Evolutionary conservation across 2,888 invertebrate genomes (phyloP).

Genomic region (Hypena proboscidalis): DNA sequence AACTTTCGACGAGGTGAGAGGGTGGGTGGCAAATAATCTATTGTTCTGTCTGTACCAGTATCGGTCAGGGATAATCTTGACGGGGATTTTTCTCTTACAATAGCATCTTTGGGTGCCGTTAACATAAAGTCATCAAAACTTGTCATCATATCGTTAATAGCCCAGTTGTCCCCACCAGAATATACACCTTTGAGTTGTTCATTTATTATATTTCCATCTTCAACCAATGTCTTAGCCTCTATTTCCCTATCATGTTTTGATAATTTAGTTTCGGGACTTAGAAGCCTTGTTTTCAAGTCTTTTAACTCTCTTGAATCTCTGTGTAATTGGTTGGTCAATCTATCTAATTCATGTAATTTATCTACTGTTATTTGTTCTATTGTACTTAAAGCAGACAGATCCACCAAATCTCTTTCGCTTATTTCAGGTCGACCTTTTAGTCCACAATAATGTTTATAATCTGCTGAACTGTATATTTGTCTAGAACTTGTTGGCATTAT

Average conservation of each 20-base stretch:
- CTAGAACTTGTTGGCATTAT: slow-evolving; percentile 83
- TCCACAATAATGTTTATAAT: slow-evolving; percentile 92
- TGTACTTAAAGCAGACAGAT: slow-evolving; percentile 90
- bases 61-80: slow-evolving; percentile 87
- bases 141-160: slow-evolving; percentile 87
- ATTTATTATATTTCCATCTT: slow-evolving; percentile 88
- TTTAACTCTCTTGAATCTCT: slow-evolving; percentile 92
- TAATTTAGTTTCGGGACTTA: slow-evolving; percentile 87
- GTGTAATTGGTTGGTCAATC: slow-evolving; percentile 90
- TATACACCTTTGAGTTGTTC: slow-evolving; percentile 89
- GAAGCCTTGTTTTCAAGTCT: slow-evolving; percentile 89
- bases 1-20: slow-evolving; percentile 86
- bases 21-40: slow-evolving; percentile 85
- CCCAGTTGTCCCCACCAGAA: slow-evolving; percentile 88
- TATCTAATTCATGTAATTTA: slow-evolving; percentile 91
- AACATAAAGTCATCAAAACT: slow-evolving; percentile 86
- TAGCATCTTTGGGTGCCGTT: slow-evolving; percentile 78
- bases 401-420: slow-evolving; percentile 91
- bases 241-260: slow-evolving; percentile 82
- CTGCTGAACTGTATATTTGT: slow-evolving; percentile 90
- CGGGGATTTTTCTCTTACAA: slow-evolving; percentile 84
- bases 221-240: slow-evolving; percentile 85
- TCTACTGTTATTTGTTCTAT: slow-evolving; percentile 92
- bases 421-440: slow-evolving; percentile 88
- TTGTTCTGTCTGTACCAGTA: slow-evolving; percentile 87